Base-by-base conservation (phyloP, 2,888 invertebrate species). In the Drosophila limbata region DNA sequence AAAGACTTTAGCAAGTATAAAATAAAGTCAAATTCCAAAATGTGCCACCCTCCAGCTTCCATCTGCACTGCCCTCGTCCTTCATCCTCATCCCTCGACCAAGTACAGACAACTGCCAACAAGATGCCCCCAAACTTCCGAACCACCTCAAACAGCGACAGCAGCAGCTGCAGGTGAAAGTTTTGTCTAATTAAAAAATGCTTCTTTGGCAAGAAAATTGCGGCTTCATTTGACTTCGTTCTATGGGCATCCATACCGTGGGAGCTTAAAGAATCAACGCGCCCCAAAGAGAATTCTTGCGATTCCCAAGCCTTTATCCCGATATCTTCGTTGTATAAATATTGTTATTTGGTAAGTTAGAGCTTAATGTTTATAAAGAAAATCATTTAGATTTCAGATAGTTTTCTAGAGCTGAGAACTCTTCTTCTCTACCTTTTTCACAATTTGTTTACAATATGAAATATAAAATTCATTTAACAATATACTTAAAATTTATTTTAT, bases 161-260 rank as follows among this genome's bases (percentile, higher is more conserved):
- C 81, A 81, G 80, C 81, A 77, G 80, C 79, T 78, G 79, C 75
- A 73, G 80, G 75, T 81, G 79, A 79, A 79, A 82, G 75, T 80
- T 79, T 79, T 65, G 56, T 75, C 79, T 81, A 80, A 80, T 81
- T 81, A 80, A 81, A 80, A 80, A 80, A 75, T 77, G 78, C 73
- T 80, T 77, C 70, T 61, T 70, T 80, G 61, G 66, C 66, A 78
- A 73, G 77, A 73, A 73, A 67, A 77, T 60, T 77, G 78, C 53
- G 78, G 78, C 73, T 79, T 77, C 70, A 69, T 73, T 70, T 68
- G 63, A 33, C 15, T 50, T 31, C 48, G 21, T 33, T 50, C 31
- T 28, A 63, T 35, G 51, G 51, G 33, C 15, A 45, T 44, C n/a
- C 35, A 28, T 8, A 50, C 31, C 42, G 21, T 57, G 57, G 37